Conservation (phyloP, 1,140 invertebrate genomes). For the Eurosta solidaginis region DNA sequence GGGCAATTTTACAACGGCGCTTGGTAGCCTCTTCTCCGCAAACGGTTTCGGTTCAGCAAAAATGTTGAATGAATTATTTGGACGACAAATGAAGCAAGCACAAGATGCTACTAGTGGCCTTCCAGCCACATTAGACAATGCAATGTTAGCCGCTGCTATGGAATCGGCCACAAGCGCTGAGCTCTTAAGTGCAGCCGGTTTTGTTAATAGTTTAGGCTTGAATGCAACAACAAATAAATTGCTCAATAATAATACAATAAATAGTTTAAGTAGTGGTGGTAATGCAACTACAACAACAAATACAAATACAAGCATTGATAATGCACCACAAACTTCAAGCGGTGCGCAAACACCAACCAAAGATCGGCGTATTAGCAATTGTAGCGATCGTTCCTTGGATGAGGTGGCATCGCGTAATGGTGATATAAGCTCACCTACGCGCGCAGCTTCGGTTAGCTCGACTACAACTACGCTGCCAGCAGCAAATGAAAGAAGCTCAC, state of each 20-base stretch:
- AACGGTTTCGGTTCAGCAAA: slow-evolving; percentile 77
- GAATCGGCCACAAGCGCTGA: slow-evolving; percentile 58
- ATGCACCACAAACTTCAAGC: slow-evolving; percentile 29
- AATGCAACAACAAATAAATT: slow-evolving; percentile 41
- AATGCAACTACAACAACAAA: slow-evolving; percentile 46
- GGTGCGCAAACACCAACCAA: slow-evolving; percentile 32
- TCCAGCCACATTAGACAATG: slow-evolving; percentile 52
- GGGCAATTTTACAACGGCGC: slow-evolving; percentile 57
- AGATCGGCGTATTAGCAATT: slow-evolving; percentile 45
- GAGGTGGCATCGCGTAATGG: slow-evolving; percentile 29
- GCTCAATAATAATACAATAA: slow-evolving; percentile 44
- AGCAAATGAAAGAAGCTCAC: slow-evolving; percentile 44
- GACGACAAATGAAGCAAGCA: slow-evolving; percentile 75
- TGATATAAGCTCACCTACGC: slow-evolving; percentile 43
- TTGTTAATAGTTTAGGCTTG: slow-evolving; percentile 45
- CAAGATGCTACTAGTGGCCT: slow-evolving; percentile 68
- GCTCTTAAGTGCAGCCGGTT: slow-evolving; percentile 43
- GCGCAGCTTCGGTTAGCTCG: slow-evolving; percentile 45
- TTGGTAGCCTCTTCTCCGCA: slow-evolving; percentile 77
- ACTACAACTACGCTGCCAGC: background rate
- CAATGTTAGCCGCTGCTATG: slow-evolving; percentile 57
- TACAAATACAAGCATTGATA: slow-evolving; percentile 39
- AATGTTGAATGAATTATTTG: slow-evolving; percentile 82
- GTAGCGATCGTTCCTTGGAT: slow-evolving; percentile 54
- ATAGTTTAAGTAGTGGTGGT: slow-evolving; percentile 46